These are phyloP conservation scores for Parauchenoglanis punctatus DNA, from an alignment of 2,797 vertebrate species.

Conservation along the genomic window DNA sequence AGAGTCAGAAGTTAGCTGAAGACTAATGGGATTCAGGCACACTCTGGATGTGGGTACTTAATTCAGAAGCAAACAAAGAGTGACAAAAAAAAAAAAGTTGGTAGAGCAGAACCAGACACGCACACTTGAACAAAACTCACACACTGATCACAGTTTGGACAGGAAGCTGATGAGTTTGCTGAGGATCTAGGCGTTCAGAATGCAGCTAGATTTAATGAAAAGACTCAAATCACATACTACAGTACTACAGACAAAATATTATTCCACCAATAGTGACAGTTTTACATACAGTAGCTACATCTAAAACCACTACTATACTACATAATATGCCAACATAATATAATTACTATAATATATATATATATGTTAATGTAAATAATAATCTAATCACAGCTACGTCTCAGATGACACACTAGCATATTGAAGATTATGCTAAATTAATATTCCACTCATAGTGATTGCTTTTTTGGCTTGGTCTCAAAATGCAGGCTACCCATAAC, in stretches of 20 bases:
- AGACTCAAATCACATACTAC: background rate
- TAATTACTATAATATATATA: no score
- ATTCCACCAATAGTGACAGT: background rate
- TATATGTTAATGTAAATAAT: no score
- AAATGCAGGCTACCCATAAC: background rate
- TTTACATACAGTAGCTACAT: background rate
- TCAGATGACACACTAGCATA: background rate
- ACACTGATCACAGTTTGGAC: slow-evolving; percentile 5
- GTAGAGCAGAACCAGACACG: background rate
- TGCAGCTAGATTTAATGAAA: background rate
- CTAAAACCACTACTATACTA: background rate
- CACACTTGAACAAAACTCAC: slow-evolving; percentile 14
- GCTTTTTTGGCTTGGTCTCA: background rate
- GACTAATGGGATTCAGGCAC: slow-evolving; percentile 19
- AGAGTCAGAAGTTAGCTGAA: slow-evolving; percentile 21
- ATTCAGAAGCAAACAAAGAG: slow-evolving; percentile 25
- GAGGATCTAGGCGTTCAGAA: slow-evolving; percentile 7
- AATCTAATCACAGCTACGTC: background rate
- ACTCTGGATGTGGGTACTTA: slow-evolving; percentile 17
- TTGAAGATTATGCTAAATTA: background rate
- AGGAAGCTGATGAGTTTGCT: slow-evolving; percentile 15
- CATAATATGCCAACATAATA: background rate
- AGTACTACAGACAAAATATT: background rate
- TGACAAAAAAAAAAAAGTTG: background rate
- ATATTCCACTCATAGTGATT: background rate